Evolutionary conservation across 1,140 invertebrate species (phyloP), one percentile per base, ranked within the genome.

Genomic region (Pygmarrhopalites habei): DNA sequence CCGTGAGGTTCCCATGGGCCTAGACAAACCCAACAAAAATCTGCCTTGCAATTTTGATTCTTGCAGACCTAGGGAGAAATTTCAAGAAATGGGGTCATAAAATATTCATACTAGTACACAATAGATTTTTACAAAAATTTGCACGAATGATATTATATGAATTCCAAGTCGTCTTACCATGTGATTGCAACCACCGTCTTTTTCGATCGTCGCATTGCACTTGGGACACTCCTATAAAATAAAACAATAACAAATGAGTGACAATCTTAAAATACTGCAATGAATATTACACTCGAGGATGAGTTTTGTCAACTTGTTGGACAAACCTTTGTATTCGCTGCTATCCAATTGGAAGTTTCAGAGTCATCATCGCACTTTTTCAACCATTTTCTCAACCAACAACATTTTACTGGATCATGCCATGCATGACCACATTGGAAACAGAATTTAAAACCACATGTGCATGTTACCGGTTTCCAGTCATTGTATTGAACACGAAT

Each of bases 341-440:
- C 93, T 73, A 99, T 97, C 96, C 96, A 99, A 75, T 98, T 98
- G 23, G 92, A 95, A 30, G 96, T 99, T 80, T 98, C 96, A 14
- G 92, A 97, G 75, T 99, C 96, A 75, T 99, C 96, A 75, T 97
- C 94, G 79, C 95, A 98, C 79, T 99, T 99, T 79, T 98, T 98
- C 61, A 97, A 94, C 96, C 96, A 99, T 75, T 89, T 92, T 73
- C 86, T 87, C 0, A 99, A 81, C 74, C 95, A 83, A 71, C 86
- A 84, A 79, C 96, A 99, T 72, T 90, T 90, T 2, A 98, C 94
- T 5, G 96, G 96, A 77, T 99, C 95, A 78, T 99, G 96, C 95
- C 95, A 99, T 76, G 94, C 92, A 78, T 98, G 91, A 41, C 92
- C 92, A 79, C 96, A 99, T 47, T 87, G 82, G 80, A 99, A 99